phyloP scores from a whole-genome alignment of 2,113 vertebrate genomes.

The Scalopus aquaticus region DNA sequence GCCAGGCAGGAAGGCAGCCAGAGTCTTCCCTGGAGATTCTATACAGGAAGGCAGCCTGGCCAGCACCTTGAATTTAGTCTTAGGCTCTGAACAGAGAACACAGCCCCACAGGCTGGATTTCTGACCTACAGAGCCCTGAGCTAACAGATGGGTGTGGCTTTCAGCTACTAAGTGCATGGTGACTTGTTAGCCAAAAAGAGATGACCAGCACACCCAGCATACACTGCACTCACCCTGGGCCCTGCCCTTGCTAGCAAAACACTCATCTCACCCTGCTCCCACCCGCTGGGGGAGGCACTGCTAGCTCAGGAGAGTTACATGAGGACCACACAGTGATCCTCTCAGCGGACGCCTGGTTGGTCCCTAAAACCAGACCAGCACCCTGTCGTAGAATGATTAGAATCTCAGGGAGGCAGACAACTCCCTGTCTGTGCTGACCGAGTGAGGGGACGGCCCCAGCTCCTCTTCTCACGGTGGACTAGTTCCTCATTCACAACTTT shows the following conservation, averaged over 20 bases:
- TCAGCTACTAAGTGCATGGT: not conserved
- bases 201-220: not conserved
- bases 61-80: not conserved
- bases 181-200: not conserved
- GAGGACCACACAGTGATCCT: not conserved
- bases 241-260: not conserved
- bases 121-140: too few relatives aligned
- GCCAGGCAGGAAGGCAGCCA: not conserved
- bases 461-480: not conserved
- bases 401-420: not conserved
- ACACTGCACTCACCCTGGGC: fast-evolving
- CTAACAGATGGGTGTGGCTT: too few relatives aligned
- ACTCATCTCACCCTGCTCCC: not conserved
- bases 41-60: not conserved
- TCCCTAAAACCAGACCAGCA: not conserved
- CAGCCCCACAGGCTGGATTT: not conserved
- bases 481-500: not conserved
- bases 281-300: not conserved
- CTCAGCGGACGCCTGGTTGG: not conserved
- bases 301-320: not conserved
- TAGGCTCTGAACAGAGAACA: not conserved
- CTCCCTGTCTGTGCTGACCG: not conserved
- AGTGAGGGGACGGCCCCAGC: not conserved
- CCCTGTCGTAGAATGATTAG: not conserved
- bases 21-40: not conserved